These are phyloP conservation scores for Adelges cooleyi DNA, from an alignment of 1,140 invertebrate species.

Conservation along the genomic window DNA sequence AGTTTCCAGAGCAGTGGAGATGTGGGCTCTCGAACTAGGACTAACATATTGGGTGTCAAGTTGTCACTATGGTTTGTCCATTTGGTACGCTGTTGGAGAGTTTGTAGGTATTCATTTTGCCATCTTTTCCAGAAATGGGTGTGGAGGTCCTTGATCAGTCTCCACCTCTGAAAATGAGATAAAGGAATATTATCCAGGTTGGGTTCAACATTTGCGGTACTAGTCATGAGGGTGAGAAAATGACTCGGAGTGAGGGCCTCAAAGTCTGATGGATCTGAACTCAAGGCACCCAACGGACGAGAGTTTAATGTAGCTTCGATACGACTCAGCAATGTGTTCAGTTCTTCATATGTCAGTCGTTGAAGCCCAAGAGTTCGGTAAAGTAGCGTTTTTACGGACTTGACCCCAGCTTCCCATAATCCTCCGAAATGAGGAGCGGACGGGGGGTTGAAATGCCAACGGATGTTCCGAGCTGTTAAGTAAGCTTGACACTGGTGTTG, in stretches of 20 bases:
- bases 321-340: conserved; percentile 33
- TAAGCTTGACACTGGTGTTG: too few relatives aligned
- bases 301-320: conserved; percentile 37
- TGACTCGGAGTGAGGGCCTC: too few relatives aligned
- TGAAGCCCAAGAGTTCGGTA: conserved; percentile 32
- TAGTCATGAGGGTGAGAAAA: too few relatives aligned
- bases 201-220: too few relatives aligned
- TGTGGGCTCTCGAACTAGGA: background rate
- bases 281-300: conserved; percentile 35
- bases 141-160: too few relatives aligned
- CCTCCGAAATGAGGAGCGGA: conserved; percentile 36
- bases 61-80: too few relatives aligned
- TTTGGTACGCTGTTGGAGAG: too few relatives aligned
- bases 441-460: conserved; percentile 34
- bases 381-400: conserved; percentile 36
- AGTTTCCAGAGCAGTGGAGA: conserved; percentile 10
- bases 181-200: too few relatives aligned
- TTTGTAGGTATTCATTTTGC: too few relatives aligned
- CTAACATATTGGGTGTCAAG: background rate
- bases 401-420: conserved; percentile 37
- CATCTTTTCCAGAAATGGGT: too few relatives aligned
- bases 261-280: too few relatives aligned
- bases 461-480: background rate
- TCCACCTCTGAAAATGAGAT: too few relatives aligned
- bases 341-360: conserved; percentile 33